A percentile compares a stretch with the other conserved stretches of the same genome.
Evolutionary conservation across 2,113 vertebrate genomes (phyloP).

Genomic region (Odocoileus virginianus): DNA sequence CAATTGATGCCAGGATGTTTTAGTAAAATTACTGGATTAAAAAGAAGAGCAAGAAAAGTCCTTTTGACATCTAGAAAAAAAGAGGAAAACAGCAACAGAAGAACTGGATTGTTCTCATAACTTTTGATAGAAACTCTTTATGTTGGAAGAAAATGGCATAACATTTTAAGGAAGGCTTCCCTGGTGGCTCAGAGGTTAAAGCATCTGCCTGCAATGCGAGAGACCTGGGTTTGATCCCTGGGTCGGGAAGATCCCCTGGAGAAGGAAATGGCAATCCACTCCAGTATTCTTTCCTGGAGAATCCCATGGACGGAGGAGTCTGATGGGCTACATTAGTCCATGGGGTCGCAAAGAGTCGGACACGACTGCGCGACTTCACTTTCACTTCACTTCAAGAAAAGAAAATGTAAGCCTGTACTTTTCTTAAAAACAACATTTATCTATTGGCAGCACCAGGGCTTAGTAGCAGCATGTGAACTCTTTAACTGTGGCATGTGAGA

Average conservation of each 20-base stretch:
- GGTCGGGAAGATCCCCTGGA: no score
- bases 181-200: no score
- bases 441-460: neutral
- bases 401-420: neutral
- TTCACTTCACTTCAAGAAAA: neutral
- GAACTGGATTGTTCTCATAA: neutral
- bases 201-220: no score
- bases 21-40: neutral
- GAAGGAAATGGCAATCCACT: no score
- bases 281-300: no score
- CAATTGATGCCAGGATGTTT: neutral
- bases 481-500: neutral
- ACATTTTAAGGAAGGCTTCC: neutral
- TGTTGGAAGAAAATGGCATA: neutral
- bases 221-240: no score
- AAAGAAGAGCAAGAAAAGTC: neutral
- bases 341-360: no score
- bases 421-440: neutral
- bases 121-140: neutral
- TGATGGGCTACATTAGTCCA: no score
- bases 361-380: no score
- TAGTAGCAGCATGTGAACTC: neutral
- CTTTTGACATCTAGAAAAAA: neutral
- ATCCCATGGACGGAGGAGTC: no score
- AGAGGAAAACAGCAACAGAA: neutral